Evolutionary conservation across 2,113 vertebrate genomes (phyloP).

Genomic region (Castor canadensis): DNA sequence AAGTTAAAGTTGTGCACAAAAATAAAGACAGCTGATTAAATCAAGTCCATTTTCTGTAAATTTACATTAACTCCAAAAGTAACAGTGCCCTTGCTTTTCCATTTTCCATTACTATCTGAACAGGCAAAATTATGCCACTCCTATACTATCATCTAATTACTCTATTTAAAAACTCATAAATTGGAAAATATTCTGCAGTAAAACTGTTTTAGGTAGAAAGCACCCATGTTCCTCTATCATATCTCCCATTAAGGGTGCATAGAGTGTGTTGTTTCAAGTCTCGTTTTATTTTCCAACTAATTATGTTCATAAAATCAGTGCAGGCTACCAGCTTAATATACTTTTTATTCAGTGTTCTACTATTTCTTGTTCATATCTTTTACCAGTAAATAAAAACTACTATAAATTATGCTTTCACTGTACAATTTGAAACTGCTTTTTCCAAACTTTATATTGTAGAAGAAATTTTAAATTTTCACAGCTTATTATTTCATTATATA

Average conservation of each 20-base stretch:
- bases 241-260: not conserved
- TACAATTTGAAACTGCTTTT: not conserved
- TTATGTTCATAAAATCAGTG: not conserved
- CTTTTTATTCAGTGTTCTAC: not conserved
- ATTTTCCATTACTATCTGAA: not conserved
- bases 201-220: constrained; percentile 13
- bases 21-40: not conserved
- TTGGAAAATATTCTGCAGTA: not conserved
- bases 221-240: not conserved
- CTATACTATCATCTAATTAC: not conserved
- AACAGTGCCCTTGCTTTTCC: not conserved
- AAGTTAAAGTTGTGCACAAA: not conserved
- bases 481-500: not conserved
- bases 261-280: not conserved
- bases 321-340: not conserved
- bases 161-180: not conserved
- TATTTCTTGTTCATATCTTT: not conserved
- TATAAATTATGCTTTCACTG: not conserved
- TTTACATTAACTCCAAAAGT: not conserved
- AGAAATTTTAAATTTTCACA: not conserved
- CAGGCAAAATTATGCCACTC: not conserved
- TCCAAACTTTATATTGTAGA: not conserved
- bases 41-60: not conserved
- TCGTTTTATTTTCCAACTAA: constrained; percentile 3
- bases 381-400: not conserved